phyloP scores from a whole-genome alignment of 2,888 invertebrate genomes.

The Steinernema carpocapsae region DNA sequence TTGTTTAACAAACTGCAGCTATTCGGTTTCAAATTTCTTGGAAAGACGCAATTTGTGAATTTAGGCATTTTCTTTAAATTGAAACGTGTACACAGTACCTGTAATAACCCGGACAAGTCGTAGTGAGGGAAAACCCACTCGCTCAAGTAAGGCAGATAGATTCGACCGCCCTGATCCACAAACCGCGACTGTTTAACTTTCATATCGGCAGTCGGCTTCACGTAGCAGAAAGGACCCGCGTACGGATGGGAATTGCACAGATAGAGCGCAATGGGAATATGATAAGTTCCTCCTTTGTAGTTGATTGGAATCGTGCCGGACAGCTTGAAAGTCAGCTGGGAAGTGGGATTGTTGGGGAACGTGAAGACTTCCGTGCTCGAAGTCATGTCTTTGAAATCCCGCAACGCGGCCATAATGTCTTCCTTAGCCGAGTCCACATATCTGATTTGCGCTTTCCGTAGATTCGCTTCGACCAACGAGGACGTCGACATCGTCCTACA shows the following conservation, averaged over 20 bases:
- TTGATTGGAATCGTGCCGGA: conserved; percentile 72
- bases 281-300: conserved; percentile 79
- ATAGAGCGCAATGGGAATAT: conserved; percentile 96
- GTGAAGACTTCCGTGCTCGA: conserved; percentile 54
- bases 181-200: conserved; percentile 89
- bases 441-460: conserved; percentile 37
- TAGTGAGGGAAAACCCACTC: conserved; percentile 83
- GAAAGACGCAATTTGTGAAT: too few species aligned
- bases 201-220: conserved; percentile 90
- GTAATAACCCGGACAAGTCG: conserved; percentile 85
- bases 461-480: neutral
- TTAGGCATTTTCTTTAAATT: too few species aligned
- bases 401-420: conserved; percentile 59
- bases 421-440: conserved; percentile 60
- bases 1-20: too few species aligned
- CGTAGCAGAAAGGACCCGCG: conserved; percentile 86
- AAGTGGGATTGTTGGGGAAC: conserved; percentile 69
- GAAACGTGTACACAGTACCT: conserved; percentile 71
- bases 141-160: conserved; percentile 93
- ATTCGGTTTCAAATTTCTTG: too few species aligned
- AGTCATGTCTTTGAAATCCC: conserved; percentile 57
- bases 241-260: conserved; percentile 95
- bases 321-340: conserved; percentile 69
- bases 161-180: conserved; percentile 92
- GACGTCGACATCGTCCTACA: neutral